Evolutionary conservation across 1,140 invertebrate species (phyloP).

Genomic region (Colletes gigas): DNA sequence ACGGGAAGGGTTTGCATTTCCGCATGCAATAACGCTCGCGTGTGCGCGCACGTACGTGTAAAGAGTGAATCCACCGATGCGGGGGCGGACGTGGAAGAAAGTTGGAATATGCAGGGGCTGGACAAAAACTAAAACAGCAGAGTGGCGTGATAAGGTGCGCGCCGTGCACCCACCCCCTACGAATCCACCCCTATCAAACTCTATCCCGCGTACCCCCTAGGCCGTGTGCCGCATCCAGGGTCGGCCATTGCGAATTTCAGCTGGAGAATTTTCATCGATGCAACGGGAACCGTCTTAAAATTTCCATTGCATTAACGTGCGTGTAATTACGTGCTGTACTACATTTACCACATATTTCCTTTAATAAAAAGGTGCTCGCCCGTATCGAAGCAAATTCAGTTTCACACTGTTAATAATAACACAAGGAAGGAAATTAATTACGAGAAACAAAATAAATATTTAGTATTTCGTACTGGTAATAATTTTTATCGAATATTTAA

Average conservation of each 20-base stretch:
- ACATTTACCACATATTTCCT: no score
- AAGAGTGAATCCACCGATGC: neutral
- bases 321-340: neutral
- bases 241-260: constrained; percentile 23
- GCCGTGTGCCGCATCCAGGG: constrained; percentile 24
- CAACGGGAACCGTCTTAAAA: neutral
- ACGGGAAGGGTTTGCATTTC: constrained; percentile 1
- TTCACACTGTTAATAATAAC: no score
- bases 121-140: constrained; percentile 52
- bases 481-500: neutral
- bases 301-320: constrained; percentile 23
- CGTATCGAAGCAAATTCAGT: no score
- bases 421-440: no score
- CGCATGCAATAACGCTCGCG: no score
- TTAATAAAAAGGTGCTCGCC: no score
- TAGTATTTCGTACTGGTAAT: no score
- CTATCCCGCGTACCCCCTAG: constrained; percentile 23
- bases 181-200: constrained; percentile 51
- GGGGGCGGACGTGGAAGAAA: constrained; percentile 27
- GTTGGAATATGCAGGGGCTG: constrained; percentile 48
- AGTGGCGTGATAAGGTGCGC: constrained; percentile 54
- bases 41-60: neutral
- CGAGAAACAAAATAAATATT: no score
- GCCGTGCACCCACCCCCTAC: constrained; percentile 5
- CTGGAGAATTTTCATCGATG: constrained; percentile 21